Evolutionary conservation across 2,888 invertebrate species (phyloP), one percentile per base, ranked within the genome.

Genomic region (Diarsia brunnea): DNA sequence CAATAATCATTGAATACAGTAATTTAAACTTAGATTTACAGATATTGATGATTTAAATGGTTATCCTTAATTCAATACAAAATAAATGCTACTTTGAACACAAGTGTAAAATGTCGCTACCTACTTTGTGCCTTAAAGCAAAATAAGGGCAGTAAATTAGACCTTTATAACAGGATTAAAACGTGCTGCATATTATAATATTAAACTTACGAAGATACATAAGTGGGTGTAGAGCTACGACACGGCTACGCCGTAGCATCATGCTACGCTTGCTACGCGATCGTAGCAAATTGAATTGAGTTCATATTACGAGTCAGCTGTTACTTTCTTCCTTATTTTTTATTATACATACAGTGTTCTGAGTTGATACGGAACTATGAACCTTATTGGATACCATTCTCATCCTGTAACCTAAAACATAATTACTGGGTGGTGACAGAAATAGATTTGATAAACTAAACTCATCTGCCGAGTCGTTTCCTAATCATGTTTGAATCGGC

Each of bases 181-280:
- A 49, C 38, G n/a, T 21, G 14, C 12, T 47, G 24, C 47, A 31
- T 43, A 27, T 31, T 31, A 31, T 31, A 31, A 31, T 45, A 66
- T 27, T 24, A 66, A 53, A 53, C n/a, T 61, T 21, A 47, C n/a
- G 14, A n/a, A 27, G 14, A 12, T 4, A 49, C n/a, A 11, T 19
- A 49, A 38, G 12, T 2, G 4, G n/a, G 11, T 14, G 24, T 16
- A 43, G 27, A 2, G n/a, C 78, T 82, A 78, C 78, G 78, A 21
- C 1, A n/a, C n/a, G n/a, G 64, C 81, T 84, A 73, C 67, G 67
- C n/a, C 84, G 84, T 72, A 80, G 84, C 67, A 60, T 0, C 0
- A 4, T 43, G 67, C 61, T 69, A 77, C 79, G 21, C 1, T 4
- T 24, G 31, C 83, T 78, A 79, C 79, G 55, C 21, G 65, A 21